phyloP scores from a whole-genome alignment of 1,140 invertebrate genomes.

The Hypothenemus hampei region DNA sequence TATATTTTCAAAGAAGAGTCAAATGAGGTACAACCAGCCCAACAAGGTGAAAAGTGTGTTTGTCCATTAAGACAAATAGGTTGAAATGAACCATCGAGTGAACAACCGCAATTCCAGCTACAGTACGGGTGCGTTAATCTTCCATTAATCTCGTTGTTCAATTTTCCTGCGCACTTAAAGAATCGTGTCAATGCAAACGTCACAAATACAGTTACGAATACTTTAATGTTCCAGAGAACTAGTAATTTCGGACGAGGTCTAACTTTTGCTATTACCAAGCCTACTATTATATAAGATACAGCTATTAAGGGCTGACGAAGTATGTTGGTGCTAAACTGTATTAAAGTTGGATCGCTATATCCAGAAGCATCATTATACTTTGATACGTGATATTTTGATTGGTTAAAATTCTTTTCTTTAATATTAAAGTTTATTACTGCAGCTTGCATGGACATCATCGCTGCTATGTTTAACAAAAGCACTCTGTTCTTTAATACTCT shows the following conservation, averaged over 20 bases:
- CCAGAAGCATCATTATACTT: constrained; percentile 44
- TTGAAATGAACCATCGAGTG: constrained; percentile 54
- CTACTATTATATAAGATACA: constrained; percentile 55
- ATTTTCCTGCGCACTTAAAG: constrained; percentile 49
- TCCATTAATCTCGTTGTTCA: constrained; percentile 40
- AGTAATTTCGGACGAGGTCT: constrained; percentile 53
- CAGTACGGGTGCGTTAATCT: constrained; percentile 51
- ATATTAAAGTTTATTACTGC: constrained; percentile 53
- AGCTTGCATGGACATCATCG: constrained; percentile 53
- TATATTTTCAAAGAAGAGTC: constrained; percentile 43
- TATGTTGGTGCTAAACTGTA: constrained; percentile 50
- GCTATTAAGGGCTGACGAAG: constrained; percentile 59
- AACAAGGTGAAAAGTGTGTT: constrained; percentile 66
- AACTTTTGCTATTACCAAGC: constrained; percentile 56
- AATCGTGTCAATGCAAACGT: constrained; percentile 57
- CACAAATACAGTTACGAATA: constrained; percentile 46
- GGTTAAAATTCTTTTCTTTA: constrained; percentile 55
- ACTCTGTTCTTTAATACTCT: constrained; percentile 57
- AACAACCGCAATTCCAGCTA: constrained; percentile 59
- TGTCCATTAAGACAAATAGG: constrained; percentile 58
- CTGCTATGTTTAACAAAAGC: constrained; percentile 54
- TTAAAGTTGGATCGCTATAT: constrained; percentile 51
- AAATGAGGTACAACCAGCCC: constrained; percentile 56
- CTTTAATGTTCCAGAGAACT: constrained; percentile 54
- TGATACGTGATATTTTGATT: constrained; percentile 49